phyloP scores from a whole-genome alignment of 2,797 vertebrate genomes.

The Gallinago solitaria region DNA sequence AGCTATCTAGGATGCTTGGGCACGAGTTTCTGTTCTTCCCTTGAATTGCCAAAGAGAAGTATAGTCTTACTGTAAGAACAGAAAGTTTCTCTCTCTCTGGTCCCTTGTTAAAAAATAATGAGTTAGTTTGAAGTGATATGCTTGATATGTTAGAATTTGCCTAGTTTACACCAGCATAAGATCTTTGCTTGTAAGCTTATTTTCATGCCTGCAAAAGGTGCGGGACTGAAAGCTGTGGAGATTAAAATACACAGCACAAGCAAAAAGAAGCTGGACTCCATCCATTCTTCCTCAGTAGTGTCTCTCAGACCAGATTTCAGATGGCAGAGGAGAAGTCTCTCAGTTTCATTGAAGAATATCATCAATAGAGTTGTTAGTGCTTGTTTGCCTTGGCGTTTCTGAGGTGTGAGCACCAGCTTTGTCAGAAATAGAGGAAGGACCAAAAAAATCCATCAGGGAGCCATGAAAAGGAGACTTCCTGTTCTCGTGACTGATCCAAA shows the following conservation, averaged over 20 bases:
- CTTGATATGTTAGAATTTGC: neutral
- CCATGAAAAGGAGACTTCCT: neutral
- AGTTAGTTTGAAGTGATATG: neutral
- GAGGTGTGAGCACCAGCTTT: neutral
- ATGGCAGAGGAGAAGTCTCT: neutral
- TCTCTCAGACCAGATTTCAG: neutral
- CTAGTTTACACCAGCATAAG: neutral
- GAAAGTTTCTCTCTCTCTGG: neutral
- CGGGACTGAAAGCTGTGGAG: neutral
- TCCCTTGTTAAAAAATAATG: neutral
- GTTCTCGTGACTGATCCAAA: neutral
- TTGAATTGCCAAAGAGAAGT: neutral
- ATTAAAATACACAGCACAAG: neutral
- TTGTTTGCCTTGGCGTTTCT: neutral
- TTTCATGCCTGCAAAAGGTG: neutral
- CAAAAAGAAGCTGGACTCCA: conserved; percentile 12
- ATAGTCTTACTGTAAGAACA: neutral
- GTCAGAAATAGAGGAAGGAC: neutral
- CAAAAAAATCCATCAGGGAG: neutral
- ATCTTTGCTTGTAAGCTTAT: neutral
- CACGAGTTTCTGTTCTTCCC: neutral
- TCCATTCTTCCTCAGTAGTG: neutral
- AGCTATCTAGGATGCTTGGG: neutral
- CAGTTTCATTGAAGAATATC: neutral
- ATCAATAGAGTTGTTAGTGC: neutral